Conservation (phyloP, 2,888 invertebrate species). For the Syritta pipiens region DNA sequence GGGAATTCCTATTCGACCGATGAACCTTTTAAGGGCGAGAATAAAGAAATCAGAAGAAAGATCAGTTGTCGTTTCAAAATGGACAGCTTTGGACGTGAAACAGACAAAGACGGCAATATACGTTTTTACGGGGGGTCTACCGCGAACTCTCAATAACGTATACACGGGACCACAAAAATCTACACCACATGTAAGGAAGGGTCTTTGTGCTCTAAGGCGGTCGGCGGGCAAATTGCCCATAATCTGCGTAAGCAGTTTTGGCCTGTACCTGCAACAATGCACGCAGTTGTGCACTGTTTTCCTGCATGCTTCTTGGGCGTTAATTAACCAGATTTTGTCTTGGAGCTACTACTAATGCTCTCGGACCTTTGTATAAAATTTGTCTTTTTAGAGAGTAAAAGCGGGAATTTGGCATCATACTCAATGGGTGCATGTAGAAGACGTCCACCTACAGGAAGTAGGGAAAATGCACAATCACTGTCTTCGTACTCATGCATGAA, state of each 20-base stretch:
- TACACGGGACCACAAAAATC: slow-evolving; percentile 51
- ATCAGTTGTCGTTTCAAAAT: slow-evolving; percentile 35
- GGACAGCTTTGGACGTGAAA: slow-evolving; percentile 38
- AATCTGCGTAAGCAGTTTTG: too few species aligned
- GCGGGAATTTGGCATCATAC: slow-evolving; percentile 22
- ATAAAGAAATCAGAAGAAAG: too few species aligned
- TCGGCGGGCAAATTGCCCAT: too few species aligned
- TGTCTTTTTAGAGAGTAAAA: slow-evolving; percentile 3
- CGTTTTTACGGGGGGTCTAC: slow-evolving; percentile 42
- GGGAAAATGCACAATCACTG: not conserved
- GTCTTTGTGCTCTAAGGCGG: too few species aligned
- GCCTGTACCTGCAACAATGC: too few species aligned
- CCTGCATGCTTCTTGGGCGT: too few species aligned
- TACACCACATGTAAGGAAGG: slow-evolving; percentile 1
- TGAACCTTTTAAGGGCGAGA: slow-evolving; percentile 1
- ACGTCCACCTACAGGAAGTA: slow-evolving; percentile 28
- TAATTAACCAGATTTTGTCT: not conserved
- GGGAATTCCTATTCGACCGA: slow-evolving; percentile 22
- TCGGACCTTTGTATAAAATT: slow-evolving; percentile 11
- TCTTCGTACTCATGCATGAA: not conserved
- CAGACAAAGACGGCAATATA: slow-evolving; percentile 51
- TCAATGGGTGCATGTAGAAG: slow-evolving; percentile 8
- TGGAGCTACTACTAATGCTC: slow-evolving; percentile 4
- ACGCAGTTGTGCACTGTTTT: too few species aligned
- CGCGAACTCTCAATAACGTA: slow-evolving; percentile 41